phyloP scores from a whole-genome alignment of 2,888 invertebrate species.

The Idaea biselata region DNA sequence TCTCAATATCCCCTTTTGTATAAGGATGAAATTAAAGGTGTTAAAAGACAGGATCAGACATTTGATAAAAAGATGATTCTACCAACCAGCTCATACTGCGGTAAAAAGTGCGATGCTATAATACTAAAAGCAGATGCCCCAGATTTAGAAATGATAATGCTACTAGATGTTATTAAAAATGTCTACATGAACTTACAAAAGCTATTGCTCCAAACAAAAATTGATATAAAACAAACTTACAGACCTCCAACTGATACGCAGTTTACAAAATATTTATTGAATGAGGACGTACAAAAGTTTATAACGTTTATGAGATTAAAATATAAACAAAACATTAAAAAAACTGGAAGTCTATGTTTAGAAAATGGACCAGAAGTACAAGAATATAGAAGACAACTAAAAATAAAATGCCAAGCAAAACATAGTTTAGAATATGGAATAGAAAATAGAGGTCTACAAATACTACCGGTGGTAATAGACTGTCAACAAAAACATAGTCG shows the following conservation, averaged over 20 bases:
- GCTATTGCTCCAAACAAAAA: neutral
- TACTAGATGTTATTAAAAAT: neutral
- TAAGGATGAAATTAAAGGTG: neutral
- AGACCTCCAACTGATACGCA: neutral
- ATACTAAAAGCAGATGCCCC: neutral
- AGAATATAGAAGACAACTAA: no score
- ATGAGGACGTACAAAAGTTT: neutral
- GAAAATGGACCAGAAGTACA: no score
- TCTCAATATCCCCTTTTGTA: neutral
- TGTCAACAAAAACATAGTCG: no score
- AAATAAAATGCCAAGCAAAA: no score
- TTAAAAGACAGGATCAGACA: neutral
- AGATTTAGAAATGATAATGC: neutral
- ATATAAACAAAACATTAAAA: neutral
- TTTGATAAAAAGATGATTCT: neutral
- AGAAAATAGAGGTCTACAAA: no score
- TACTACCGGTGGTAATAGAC: no score
- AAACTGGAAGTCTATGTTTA: neutral
- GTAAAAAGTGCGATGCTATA: neutral
- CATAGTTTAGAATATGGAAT: no score
- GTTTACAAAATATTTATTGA: neutral
- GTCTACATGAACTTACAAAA: neutral
- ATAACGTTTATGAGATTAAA: neutral
- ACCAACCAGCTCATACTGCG: neutral
- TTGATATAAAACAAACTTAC: neutral